These are phyloP conservation scores for Castor canadensis DNA, from an alignment of 2,113 vertebrate species.

Conservation along the genomic window DNA sequence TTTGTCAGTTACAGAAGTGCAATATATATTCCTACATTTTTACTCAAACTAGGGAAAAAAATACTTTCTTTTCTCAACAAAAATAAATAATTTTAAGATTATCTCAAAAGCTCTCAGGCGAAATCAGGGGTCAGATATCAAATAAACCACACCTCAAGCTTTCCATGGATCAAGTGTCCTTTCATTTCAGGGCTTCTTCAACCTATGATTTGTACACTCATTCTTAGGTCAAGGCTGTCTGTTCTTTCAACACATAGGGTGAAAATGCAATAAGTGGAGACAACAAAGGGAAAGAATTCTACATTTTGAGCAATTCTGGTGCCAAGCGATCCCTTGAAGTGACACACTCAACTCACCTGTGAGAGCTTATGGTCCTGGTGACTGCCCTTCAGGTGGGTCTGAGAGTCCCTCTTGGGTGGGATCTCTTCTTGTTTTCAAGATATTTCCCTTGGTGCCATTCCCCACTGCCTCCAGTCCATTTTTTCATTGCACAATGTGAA, in stretches of 20 bases:
- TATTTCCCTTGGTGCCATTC: not conserved
- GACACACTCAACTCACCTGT: not conserved
- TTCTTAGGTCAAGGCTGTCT: not conserved
- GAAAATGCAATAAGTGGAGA: not conserved
- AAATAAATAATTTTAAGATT: not conserved
- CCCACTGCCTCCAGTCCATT: no score
- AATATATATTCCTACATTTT: fast-evolving
- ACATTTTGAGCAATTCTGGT: not conserved
- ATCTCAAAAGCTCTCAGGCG: not conserved
- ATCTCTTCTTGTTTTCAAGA: not conserved
- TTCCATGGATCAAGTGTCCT: not conserved
- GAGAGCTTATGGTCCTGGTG: not conserved
- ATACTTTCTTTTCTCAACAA: not conserved
- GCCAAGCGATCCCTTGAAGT: not conserved
- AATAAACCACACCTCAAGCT: not conserved
- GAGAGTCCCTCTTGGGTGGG: not conserved
- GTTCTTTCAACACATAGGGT: not conserved
- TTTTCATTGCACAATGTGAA: not conserved
- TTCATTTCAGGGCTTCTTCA: not conserved
- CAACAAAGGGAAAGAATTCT: not conserved
- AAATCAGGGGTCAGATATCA: not conserved
- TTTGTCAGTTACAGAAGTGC: no score
- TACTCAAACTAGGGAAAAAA: no score
- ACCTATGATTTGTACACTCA: not conserved
- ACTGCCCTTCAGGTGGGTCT: not conserved